These are phyloP conservation scores for Apostichopus parvimensis DNA, from an alignment of 35 echinoderm and acorn worm species.

Conservation along the genomic window DNA sequence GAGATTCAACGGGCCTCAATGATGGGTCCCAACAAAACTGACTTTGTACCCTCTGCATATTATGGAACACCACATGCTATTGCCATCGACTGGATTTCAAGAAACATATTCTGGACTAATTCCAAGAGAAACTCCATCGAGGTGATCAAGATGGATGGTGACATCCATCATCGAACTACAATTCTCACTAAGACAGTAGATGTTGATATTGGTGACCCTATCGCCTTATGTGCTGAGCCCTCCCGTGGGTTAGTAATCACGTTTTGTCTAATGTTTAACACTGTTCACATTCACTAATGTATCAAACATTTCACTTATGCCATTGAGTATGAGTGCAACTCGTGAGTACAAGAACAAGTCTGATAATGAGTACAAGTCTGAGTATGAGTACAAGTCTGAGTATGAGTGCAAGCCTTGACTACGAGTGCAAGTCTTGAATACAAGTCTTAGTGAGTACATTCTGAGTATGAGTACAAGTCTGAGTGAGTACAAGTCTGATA, in stretches of 20 bases:
- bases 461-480: too few species aligned
- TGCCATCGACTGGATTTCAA: slow-evolving; percentile 71
- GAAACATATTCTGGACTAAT: slow-evolving; percentile 84
- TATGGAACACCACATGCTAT: slow-evolving; percentile 53
- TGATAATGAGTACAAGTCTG: too few species aligned
- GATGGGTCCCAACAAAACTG: slow-evolving; percentile 40
- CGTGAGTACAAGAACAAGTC: too few species aligned
- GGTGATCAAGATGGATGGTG: slow-evolving; percentile 75
- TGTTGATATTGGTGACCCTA: slow-evolving; percentile 57
- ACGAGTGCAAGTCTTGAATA: too few species aligned
- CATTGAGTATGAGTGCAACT: too few species aligned
- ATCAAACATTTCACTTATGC: too few species aligned
- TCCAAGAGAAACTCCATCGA: slow-evolving; percentile 70
- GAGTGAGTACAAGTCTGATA: too few species aligned
- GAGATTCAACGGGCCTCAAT: slow-evolving; percentile 50
- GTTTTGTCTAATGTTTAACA: too few species aligned
- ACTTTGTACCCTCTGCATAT: slow-evolving; percentile 64
- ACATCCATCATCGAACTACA: slow-evolving; percentile 52
- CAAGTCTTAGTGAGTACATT: too few species aligned
- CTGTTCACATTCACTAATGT: too few species aligned
- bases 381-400: too few species aligned
- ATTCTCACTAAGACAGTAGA: slow-evolving; percentile 43
- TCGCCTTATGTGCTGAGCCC: slow-evolving; percentile 68
- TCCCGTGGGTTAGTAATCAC: slow-evolving; percentile 52
- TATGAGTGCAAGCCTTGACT: too few species aligned